A percentile compares a stretch with the other conserved stretches of the same genome.
Conservation (phyloP, 2,797 vertebrate species). For the Benthosema pterotum region DNA sequence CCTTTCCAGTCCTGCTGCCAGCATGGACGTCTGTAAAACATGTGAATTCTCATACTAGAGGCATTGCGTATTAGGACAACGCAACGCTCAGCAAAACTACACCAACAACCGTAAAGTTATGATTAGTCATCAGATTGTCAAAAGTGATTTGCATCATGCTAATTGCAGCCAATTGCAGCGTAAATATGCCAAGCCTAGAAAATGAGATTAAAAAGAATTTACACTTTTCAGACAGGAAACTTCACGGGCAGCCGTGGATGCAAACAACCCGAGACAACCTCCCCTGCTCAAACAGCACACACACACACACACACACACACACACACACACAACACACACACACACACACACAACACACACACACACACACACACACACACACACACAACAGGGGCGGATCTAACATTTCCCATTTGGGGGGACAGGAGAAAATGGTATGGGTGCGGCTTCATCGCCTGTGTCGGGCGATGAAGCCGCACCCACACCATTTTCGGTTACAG, state of each 20-base stretch:
- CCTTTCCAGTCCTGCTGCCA: too few relatives aligned
- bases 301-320: neutral
- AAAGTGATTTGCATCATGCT: conserved; percentile 31
- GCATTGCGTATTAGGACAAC: too few relatives aligned
- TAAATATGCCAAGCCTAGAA: conserved; percentile 36
- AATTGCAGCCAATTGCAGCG: conserved; percentile 35
- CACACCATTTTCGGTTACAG: too few relatives aligned
- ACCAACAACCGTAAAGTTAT: conserved; percentile 42
- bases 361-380: neutral
- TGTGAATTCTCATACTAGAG: too few relatives aligned
- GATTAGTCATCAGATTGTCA: conserved; percentile 23
- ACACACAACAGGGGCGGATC: too few relatives aligned
- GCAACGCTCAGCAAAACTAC: conserved; percentile 45
- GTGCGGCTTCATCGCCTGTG: too few relatives aligned
- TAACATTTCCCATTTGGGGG: too few relatives aligned
- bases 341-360: neutral
- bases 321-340: neutral
- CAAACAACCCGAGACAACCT: conserved; percentile 62
- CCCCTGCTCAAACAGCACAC: conserved; percentile 43
- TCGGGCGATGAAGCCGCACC: too few relatives aligned
- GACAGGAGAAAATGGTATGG: too few relatives aligned
- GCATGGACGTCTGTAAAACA: too few relatives aligned
- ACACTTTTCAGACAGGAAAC: conserved; percentile 43
- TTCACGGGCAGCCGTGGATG: conserved; percentile 40
- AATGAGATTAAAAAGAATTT: conserved; percentile 36